A percentile compares a stretch with the other conserved stretches of the same genome.
Evolutionary conservation across 2,113 vertebrate species (phyloP).

Genomic region (Alligator mississippiensis): DNA sequence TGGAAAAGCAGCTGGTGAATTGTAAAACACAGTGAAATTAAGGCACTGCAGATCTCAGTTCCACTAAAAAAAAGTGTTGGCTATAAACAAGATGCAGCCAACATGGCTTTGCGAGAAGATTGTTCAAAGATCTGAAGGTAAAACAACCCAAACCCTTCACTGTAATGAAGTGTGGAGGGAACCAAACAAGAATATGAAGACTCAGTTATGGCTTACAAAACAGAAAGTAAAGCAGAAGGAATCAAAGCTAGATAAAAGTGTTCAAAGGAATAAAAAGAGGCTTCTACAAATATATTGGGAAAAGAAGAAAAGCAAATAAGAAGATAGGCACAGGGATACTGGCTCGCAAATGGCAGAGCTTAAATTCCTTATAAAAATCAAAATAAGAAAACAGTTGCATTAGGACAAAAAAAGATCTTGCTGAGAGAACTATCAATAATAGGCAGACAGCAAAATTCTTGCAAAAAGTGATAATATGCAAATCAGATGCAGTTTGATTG

Average conservation of each 20-base stretch:
- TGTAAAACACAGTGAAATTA: conserved; percentile 26
- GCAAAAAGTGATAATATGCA: not conserved
- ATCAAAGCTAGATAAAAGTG: not conserved
- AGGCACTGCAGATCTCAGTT: not conserved
- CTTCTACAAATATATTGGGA: not conserved
- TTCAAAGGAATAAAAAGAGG: not conserved
- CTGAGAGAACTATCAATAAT: not conserved
- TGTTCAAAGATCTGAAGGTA: not conserved
- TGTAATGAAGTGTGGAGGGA: not conserved
- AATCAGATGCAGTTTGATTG: not conserved
- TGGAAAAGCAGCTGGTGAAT: conserved; percentile 1
- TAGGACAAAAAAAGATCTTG: not conserved
- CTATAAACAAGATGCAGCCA: not conserved
- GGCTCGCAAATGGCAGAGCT: not conserved
- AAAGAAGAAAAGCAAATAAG: not conserved
- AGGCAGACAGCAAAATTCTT: not conserved
- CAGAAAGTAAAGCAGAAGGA: not conserved
- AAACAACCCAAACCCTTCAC: not conserved
- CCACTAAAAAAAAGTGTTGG: not conserved
- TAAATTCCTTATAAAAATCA: not conserved
- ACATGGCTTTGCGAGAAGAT: not conserved
- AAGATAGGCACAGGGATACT: not conserved
- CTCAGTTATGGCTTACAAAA: not conserved
- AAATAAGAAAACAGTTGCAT: not conserved
- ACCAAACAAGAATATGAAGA: not conserved